Percentiles rank a stretch among this genome's conserved stretches.
Evolutionary conservation across 2,888 invertebrate genomes (phyloP).

Genomic region (Drosophila nr. fundita): DNA sequence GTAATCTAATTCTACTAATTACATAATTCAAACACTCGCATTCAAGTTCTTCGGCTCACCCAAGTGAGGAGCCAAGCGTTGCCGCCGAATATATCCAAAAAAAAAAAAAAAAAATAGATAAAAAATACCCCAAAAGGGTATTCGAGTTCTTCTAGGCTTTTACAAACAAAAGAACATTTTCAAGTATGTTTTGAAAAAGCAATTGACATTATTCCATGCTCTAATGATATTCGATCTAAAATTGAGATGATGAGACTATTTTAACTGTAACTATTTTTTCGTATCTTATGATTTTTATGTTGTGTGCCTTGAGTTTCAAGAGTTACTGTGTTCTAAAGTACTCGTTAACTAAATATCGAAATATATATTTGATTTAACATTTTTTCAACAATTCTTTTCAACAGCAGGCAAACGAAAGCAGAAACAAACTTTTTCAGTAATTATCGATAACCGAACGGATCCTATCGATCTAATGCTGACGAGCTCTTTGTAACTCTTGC

Average conservation of each 20-base stretch:
- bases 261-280: slow-evolving; percentile 45
- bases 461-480: slow-evolving; percentile 24
- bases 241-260: slow-evolving; percentile 50
- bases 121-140: slow-evolving; percentile 23
- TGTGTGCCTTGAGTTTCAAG: slow-evolving; percentile 67
- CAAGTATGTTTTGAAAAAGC: slow-evolving; percentile 60
- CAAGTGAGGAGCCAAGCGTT: slow-evolving; percentile 52
- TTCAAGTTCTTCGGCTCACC: slow-evolving; percentile 54
- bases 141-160: slow-evolving; percentile 85
- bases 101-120: slow-evolving; percentile 10
- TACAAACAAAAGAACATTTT: slow-evolving; percentile 84
- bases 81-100: slow-evolving; percentile 83
- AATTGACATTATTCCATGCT: slow-evolving; percentile 57
- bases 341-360: slow-evolving; percentile 34
- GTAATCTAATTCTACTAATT: slow-evolving; percentile 58
- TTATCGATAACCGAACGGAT: slow-evolving; percentile 19
- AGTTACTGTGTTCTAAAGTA: slow-evolving; percentile 60
- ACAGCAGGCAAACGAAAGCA: slow-evolving; percentile 56
- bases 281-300: slow-evolving; percentile 57
- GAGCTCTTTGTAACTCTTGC: slow-evolving; percentile 49
- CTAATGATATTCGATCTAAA: slow-evolving; percentile 60
- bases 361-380: slow-evolving; percentile 38
- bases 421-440: slow-evolving; percentile 33
- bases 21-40: slow-evolving; percentile 60
- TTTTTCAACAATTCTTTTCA: slow-evolving; percentile 42